phyloP scores from a whole-genome alignment of 2,797 vertebrate genomes.

The Pempheris klunzingeri region DNA sequence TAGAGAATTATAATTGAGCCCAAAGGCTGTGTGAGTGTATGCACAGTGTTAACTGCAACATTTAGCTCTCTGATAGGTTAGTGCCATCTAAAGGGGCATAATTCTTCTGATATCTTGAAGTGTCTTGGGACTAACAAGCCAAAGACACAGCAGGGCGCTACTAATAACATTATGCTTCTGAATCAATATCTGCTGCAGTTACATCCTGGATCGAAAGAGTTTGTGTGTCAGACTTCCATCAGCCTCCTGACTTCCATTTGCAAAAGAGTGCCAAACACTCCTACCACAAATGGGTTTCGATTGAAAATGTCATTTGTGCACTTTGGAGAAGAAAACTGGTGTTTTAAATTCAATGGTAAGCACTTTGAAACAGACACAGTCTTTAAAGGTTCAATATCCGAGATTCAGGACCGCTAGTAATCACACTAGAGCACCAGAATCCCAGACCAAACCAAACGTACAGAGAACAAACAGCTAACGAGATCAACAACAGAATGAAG shows the following conservation, averaged over 20 bases:
- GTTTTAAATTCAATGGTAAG: conserved; percentile 3
- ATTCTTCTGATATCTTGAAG: background rate
- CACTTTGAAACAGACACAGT: background rate
- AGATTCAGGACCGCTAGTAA: too few species aligned
- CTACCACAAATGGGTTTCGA: background rate
- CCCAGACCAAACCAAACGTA: too few species aligned
- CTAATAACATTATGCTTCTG: conserved; percentile 16
- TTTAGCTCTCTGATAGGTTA: conserved; percentile 31
- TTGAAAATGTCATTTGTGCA: conserved; percentile 17
- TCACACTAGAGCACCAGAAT: too few species aligned
- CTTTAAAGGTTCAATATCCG: too few species aligned
- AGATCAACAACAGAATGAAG: too few species aligned
- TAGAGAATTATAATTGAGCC: conserved; percentile 27
- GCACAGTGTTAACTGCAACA: conserved; percentile 22
- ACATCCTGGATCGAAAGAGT: conserved; percentile 18
- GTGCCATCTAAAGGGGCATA: conserved; percentile 6
- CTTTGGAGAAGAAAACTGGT: background rate
- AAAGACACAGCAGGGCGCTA: background rate
- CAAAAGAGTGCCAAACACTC: background rate
- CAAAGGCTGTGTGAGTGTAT: conserved; percentile 21
- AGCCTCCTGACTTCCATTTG: conserved; percentile 19
- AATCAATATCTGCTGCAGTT: conserved; percentile 33
- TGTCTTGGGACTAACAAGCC: conserved; percentile 3
- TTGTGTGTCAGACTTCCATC: background rate
- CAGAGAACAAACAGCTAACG: too few species aligned